Conservation (phyloP, 1,140 invertebrate species). For the Calephelis nemesis region DNA sequence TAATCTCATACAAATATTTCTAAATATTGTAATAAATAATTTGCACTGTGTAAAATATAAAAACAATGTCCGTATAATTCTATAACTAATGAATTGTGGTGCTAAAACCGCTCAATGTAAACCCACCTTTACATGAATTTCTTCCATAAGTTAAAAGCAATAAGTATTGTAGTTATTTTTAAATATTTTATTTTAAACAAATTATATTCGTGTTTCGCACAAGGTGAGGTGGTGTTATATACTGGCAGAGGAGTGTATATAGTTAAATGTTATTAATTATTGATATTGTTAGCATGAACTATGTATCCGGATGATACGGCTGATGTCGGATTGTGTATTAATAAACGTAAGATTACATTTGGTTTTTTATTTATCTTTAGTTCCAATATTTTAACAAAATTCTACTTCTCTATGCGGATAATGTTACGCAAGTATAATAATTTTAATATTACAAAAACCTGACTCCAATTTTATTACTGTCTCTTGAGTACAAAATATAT, state of each 20-base stretch:
- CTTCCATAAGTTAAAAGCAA: conserved; percentile 29
- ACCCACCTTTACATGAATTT: conserved; percentile 15
- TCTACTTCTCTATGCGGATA: too few species aligned
- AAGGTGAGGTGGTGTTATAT: conserved; percentile 12
- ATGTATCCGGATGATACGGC: conserved; percentile 5
- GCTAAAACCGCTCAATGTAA: conserved; percentile 2
- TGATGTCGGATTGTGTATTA: conserved; percentile 26
- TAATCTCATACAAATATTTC: too few species aligned
- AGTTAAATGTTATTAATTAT: conserved; percentile 1
- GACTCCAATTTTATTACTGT: too few species aligned
- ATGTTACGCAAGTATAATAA: too few species aligned
- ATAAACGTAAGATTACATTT: conserved; percentile 32
- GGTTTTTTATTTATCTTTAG: not conserved
- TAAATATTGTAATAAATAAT: too few species aligned
- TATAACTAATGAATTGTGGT: not conserved
- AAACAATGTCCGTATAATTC: too few species aligned
- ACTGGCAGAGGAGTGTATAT: conserved; percentile 9
- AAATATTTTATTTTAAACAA: conserved; percentile 29
- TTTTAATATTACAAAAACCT: too few species aligned
- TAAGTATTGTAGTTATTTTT: conserved; percentile 41
- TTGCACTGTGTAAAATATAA: too few species aligned
- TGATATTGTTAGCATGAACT: conserved; percentile 7
- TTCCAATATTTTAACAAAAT: too few species aligned
- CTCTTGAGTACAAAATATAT: too few species aligned
- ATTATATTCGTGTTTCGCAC: conserved; percentile 18